phyloP scores from a whole-genome alignment of 2,113 vertebrate genomes.

The Sitta europaea region DNA sequence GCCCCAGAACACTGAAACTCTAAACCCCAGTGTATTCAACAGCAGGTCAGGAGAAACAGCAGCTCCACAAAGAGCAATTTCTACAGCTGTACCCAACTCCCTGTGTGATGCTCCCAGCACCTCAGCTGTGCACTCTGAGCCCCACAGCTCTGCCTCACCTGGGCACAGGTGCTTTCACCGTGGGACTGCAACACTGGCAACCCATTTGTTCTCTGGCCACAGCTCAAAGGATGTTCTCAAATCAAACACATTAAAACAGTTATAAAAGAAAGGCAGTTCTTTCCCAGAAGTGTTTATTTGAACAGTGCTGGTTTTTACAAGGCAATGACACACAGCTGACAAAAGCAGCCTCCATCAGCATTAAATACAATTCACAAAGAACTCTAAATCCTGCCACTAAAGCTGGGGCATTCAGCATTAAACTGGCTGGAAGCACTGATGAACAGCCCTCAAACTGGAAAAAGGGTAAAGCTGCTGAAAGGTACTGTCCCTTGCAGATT shows the following conservation, averaged over 20 bases:
- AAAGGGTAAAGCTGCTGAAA: neutral
- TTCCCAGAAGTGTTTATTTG: neutral
- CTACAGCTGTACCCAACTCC: neutral
- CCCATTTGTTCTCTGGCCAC: neutral
- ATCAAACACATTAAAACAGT: neutral
- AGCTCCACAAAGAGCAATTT: neutral
- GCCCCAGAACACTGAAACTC: too few species aligned
- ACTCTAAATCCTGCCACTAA: neutral
- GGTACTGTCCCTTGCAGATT: neutral
- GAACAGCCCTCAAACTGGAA: neutral
- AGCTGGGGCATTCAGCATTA: neutral
- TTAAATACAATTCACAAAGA: conserved; percentile 39
- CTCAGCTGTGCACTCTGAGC: neutral
- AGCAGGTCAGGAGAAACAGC: neutral
- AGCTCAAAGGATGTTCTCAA: neutral
- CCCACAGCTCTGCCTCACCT: neutral
- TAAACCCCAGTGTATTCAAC: neutral
- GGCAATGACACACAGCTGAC: neutral
- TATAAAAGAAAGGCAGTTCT: neutral
- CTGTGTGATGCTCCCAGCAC: accelerated
- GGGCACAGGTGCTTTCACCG: neutral
- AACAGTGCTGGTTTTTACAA: conserved; percentile 3
- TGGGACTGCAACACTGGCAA: neutral
- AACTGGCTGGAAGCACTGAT: neutral
- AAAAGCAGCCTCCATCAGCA: conserved; percentile 9